Percentiles rank a stretch among this genome's conserved stretches.
Evolutionary conservation across 2,113 vertebrate genomes (phyloP).

Genomic region (Oryzias woworae): DNA sequence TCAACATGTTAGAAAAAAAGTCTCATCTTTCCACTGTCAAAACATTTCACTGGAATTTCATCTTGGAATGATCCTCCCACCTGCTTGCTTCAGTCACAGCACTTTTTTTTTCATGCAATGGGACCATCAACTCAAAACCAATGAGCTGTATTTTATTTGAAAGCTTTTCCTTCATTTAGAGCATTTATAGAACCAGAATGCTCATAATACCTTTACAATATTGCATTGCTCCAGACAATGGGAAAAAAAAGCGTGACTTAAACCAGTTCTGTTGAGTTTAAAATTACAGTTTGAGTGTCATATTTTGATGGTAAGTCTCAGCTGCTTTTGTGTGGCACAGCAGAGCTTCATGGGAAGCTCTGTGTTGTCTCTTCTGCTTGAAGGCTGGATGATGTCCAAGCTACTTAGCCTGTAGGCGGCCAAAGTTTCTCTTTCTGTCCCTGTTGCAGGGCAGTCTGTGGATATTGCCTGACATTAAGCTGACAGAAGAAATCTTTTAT

Average conservation of each 20-base stretch:
- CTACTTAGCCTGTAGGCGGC: conserved; percentile 51
- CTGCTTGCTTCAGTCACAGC: background rate
- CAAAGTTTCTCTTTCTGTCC: conserved; percentile 46
- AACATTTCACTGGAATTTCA: background rate
- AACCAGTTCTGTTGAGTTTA: conserved; percentile 15
- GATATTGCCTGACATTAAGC: conserved; percentile 42
- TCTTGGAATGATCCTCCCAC: background rate
- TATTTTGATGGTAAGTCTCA: conserved; percentile 33
- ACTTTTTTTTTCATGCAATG: background rate
- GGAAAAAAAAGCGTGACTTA: background rate
- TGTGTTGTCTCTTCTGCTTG: conserved; percentile 45
- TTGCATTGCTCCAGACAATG: background rate
- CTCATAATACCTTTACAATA: background rate
- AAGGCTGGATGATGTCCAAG: conserved; percentile 60
- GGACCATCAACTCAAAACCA: too few relatives aligned
- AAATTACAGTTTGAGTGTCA: conserved; percentile 15
- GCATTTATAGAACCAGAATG: background rate
- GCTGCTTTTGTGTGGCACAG: conserved; percentile 49
- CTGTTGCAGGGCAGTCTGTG: conserved; percentile 29
- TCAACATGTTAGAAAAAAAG: background rate
- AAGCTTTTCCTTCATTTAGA: background rate
- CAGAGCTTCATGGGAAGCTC: conserved; percentile 52
- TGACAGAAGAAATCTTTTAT: conserved; percentile 48
- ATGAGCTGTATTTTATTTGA: too few relatives aligned
- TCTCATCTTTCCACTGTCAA: background rate